These are phyloP conservation scores for Plutella xylostella DNA, from an alignment of 2,888 invertebrate genomes.

Conservation along the genomic window DNA sequence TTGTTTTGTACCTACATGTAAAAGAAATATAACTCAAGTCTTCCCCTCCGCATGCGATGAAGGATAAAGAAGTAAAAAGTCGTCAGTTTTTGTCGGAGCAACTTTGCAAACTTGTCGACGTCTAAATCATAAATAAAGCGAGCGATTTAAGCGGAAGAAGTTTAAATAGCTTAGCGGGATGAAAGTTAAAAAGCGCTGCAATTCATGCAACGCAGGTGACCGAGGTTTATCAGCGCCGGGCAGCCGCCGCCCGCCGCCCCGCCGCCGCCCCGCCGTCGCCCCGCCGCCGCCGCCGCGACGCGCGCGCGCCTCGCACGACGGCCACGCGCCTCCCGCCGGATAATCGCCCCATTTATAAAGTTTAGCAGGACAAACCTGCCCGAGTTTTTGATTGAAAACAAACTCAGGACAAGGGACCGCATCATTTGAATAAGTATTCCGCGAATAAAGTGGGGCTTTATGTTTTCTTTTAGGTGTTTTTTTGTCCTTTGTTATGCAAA, in stretches of 20 bases:
- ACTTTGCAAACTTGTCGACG: constrained; percentile 43
- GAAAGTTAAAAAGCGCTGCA: constrained; percentile 67
- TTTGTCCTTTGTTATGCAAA: constrained; percentile 67
- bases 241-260: constrained; percentile 30
- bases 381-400: constrained; percentile 71
- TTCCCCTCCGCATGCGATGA: no score
- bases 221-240: constrained; percentile 56
- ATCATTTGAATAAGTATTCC: constrained; percentile 71
- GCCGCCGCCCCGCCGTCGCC: constrained; percentile 10
- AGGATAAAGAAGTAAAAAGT: no score
- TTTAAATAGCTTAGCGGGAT: constrained; percentile 58
- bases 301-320: constrained; percentile 19
- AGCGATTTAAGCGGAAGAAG: constrained; percentile 55
- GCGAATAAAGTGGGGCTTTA: constrained; percentile 71
- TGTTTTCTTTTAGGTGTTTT: constrained; percentile 70
- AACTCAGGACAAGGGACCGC: constrained; percentile 67
- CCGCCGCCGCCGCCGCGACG: constrained; percentile 7
- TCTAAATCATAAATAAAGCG: constrained; percentile 61
- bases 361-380: constrained; percentile 67
- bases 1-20: no score
- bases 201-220: constrained; percentile 67
- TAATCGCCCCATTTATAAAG: constrained; percentile 71
- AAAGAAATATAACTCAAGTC: not conserved
- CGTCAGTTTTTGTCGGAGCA: constrained; percentile 16
- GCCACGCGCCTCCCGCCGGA: constrained; percentile 45